Base-by-base conservation (phyloP, 1,140 invertebrate species). In the Rhopalosiphum padi region DNA sequence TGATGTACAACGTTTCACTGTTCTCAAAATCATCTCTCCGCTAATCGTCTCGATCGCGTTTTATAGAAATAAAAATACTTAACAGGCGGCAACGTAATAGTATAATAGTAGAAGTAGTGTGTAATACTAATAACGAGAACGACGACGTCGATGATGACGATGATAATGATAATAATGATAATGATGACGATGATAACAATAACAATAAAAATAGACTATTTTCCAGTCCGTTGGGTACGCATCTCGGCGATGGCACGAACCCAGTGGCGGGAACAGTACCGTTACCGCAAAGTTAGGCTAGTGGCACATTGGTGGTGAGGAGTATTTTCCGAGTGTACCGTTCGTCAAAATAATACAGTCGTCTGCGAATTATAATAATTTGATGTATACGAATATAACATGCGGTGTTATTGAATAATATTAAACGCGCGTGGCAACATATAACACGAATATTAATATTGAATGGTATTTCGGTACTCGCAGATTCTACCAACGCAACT, bases 241-340 rank as follows among this genome's bases (percentile, higher is more conserved):
- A 51, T 93, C 77, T 82, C 77, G 30, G 60, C 46, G 91, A 53
- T 43, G 48, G 77, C 82, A 15, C n/a, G 41, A 85, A 55, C n/a
- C 90, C 43, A 55, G 60, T 53, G 41, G 43, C 90, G 91, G 82
- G 41, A 92, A 83, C 82, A 86, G 25, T 93, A 93, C 91, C 91
- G 91, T 93, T 93, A 93, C 91, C 82, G 77, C 51, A 53, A 93
- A 93, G 91, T 93, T 85, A 93, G 91, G 82, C 91, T 93, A 85
- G 91, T 93, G 91, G 91, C 68, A 86, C 82, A 68, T 82, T 22
- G 25, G 9, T 41, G 37, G 30, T 37, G 23, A 21, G 0, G 77
- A 37, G 4, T 4, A 21, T 87, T 46, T 87, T 87, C 11, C 51
- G 43, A 83, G 6, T 83, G 30, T 83, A 91, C 90, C 91, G 91